Percentiles rank a stretch among this genome's conserved stretches.
These are phyloP conservation scores for Micromys minutus DNA, from an alignment of 2,113 vertebrate species.

Conservation along the genomic window DNA sequence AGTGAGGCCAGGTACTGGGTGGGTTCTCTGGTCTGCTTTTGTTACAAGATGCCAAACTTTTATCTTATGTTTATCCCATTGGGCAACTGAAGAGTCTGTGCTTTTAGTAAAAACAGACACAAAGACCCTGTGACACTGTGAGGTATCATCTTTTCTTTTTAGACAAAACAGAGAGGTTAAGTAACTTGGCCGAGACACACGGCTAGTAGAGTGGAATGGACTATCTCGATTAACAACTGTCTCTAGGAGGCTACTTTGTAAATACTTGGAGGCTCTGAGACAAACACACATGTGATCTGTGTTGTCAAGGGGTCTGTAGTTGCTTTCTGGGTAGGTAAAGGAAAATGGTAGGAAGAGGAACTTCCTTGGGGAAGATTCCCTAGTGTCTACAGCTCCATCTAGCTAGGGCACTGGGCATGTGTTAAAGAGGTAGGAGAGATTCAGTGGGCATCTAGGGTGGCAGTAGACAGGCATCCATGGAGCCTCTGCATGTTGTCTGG, in stretches of 20 bases:
- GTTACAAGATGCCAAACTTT: neutral
- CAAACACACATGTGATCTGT: neutral
- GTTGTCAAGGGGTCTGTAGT: neutral
- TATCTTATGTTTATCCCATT: neutral
- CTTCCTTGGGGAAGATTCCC: neutral
- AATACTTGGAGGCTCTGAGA: neutral
- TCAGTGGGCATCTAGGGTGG: neutral
- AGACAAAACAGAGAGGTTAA: conserved; percentile 27
- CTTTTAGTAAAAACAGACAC: neutral
- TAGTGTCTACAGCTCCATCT: neutral
- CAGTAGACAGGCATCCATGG: neutral
- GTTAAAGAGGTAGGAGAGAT: neutral
- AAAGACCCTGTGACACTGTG: neutral
- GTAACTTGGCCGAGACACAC: neutral
- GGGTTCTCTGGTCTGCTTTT: neutral
- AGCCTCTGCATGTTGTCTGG: neutral
- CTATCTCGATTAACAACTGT: neutral
- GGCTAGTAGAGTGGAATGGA: neutral
- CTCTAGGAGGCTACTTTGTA: neutral
- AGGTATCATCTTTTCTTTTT: neutral
- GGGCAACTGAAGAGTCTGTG: neutral
- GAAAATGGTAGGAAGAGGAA: neutral
- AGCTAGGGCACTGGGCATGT: neutral
- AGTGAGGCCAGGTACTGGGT: no score
- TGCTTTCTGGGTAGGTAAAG: neutral